Evolutionary conservation across 2,888 invertebrate genomes (phyloP), one percentile per base, ranked within the genome.

Genomic region (Drosophila yooni): DNA sequence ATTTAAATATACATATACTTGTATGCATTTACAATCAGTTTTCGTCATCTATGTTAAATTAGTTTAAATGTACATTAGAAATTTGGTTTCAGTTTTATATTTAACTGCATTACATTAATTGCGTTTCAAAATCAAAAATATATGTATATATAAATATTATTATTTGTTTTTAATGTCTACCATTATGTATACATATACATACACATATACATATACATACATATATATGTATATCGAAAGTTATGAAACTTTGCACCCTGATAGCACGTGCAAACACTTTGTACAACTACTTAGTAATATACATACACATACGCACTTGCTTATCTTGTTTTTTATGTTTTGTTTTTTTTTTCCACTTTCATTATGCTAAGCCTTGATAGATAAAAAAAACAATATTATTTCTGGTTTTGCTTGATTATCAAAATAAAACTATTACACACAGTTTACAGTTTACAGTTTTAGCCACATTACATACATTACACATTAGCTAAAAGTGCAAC

Each of bases 61-160:
- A 56, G 36, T 29, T 56, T 27, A n/a, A 78, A 88, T 81, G 81
- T 83, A 83, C 81, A 86, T 86, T 71, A 78, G 56, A 86, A 81
- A 88, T 74, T 80, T 81, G 74, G 82, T 78, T 78, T 81, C 69
- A 74, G 48, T 69, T 74, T 70, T 65, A 66, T 57, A 64, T 61
- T 61, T 48, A 69, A 65, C 54, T 76, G 74, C 43, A 40, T 43
- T 76, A 56, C 51, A 66, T 54, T 34, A 73, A 58, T 64, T 74
- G 70, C 59, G 36, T 40, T 77, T 80, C 57, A 43, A 77, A 77
- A 75, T 79, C 63, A 69, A 74, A 76, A 65, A 79, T 77, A 75
- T 74, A 74, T 60, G 21, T 57, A 46, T 67, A 36, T 68, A 74
- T 68, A 58, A 57, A 62, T 61, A 40, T 70, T 70, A 31, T 36